phyloP scores from a whole-genome alignment of 2,113 vertebrate species.

The Microtus richardsoni region DNA sequence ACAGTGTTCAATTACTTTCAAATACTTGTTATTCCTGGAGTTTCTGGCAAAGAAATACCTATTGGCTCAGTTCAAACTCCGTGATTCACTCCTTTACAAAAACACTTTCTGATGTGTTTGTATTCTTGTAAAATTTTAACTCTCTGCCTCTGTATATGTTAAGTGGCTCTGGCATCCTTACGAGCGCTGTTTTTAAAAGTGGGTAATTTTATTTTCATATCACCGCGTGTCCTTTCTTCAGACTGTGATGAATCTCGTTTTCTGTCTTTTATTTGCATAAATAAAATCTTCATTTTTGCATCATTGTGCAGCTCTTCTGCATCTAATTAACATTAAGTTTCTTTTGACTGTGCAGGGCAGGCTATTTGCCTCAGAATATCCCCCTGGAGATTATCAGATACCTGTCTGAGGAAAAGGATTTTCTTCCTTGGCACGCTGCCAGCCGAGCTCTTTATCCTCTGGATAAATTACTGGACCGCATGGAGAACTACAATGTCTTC shows the following conservation, averaged over 20 bases:
- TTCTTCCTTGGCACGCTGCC: slow-evolving; percentile 98
- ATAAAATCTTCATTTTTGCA: slow-evolving; percentile 65
- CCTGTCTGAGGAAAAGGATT: slow-evolving; percentile 95
- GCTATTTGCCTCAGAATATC: slow-evolving; percentile 96
- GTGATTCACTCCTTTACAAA: slow-evolving; percentile 3
- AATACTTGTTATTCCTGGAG: not conserved
- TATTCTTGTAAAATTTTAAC: slow-evolving; percentile 40
- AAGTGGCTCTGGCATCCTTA: slow-evolving; percentile 8
- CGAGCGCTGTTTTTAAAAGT: slow-evolving; percentile 38
- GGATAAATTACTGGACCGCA: slow-evolving; percentile 97
- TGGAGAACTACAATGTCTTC: slow-evolving; percentile 96
- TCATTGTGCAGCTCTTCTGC: slow-evolving; percentile 66
- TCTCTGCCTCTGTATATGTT: slow-evolving; percentile 33
- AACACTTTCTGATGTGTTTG: slow-evolving; percentile 37
- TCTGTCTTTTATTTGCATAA: slow-evolving; percentile 77
- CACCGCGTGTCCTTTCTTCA: slow-evolving; percentile 57
- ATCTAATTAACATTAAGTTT: slow-evolving; percentile 81
- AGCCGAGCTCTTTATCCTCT: slow-evolving; percentile 96
- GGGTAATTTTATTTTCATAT: slow-evolving; percentile 51
- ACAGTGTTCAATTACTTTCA: slow-evolving; percentile 67
- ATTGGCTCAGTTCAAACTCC: slow-evolving; percentile 56
- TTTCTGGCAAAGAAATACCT: slow-evolving; percentile 56
- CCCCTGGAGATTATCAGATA: slow-evolving; percentile 97
- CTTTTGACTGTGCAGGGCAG: slow-evolving; percentile 90
- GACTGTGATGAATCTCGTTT: slow-evolving; percentile 68